Evolutionary conservation across 2,113 vertebrate species (phyloP).

Genomic region (Tachysurus vachellii): DNA sequence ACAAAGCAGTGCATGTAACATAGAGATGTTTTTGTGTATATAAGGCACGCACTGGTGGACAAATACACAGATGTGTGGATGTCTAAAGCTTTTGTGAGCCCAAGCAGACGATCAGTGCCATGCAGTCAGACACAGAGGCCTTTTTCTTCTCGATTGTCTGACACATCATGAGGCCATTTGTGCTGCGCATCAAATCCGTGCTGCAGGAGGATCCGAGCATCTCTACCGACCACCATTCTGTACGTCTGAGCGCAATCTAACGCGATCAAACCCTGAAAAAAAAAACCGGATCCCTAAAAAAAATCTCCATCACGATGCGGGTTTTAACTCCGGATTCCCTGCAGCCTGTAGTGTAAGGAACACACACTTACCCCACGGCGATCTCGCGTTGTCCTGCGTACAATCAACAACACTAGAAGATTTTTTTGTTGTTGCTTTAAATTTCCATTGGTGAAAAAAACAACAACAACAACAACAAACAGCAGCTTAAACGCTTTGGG

Average conservation of each 20-base stretch:
- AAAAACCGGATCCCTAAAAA: background rate
- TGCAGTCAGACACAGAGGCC: conserved; percentile 46
- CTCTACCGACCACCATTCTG: conserved; percentile 48
- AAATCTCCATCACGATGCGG: background rate
- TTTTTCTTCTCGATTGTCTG: conserved; percentile 58
- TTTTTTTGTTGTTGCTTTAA: conserved; percentile 44
- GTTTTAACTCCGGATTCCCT: conserved; percentile 26
- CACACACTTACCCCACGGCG: background rate
- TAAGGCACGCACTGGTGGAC: background rate
- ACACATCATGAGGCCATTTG: conserved; percentile 64
- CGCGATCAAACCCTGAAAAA: background rate
- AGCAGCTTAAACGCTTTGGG: conserved; percentile 59
- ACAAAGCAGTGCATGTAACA: background rate
- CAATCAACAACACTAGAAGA: conserved; percentile 36
- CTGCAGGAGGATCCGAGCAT: conserved; percentile 64
- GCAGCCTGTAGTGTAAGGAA: conserved; percentile 22
- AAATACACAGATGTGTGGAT: background rate
- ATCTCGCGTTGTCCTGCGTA: background rate
- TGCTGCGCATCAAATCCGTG: conserved; percentile 71
- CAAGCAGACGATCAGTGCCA: conserved; percentile 29
- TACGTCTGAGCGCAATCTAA: no score
- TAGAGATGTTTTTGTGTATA: background rate
- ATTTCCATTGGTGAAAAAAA: conserved; percentile 46
- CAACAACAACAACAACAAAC: conserved; percentile 58
- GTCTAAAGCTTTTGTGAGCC: conserved; percentile 18